Base-by-base conservation (phyloP, 2,113 vertebrate species). In the Tetrao urogallus region DNA sequence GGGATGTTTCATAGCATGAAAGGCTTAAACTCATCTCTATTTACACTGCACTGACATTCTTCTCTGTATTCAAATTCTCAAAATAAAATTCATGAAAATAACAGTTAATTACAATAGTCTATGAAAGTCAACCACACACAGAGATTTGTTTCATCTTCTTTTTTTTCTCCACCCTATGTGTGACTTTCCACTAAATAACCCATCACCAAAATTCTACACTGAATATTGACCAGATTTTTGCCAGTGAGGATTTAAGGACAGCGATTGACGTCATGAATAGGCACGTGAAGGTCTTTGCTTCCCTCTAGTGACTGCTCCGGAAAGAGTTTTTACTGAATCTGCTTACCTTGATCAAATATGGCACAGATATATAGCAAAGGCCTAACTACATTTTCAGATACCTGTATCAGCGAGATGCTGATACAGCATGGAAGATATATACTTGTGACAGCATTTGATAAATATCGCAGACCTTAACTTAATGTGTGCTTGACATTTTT, bases 291-390 rank as follows among this genome's bases (percentile, higher is more conserved):
- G 91, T 93, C 91, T 96, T 85, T 96, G 95, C 94, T 93, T 95
- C 95, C 92, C 94, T 93, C 96, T 96, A 95, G 96, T 95, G 95
- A 82, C 94, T 56, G 60, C 36, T 89, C 15, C 38, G 42, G 89
- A 89, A 88, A 96, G 67, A 89, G 22, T 63, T 70, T 66, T 60
- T 66, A 79, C 40, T 73, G 15, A 34, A 73, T 43, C 32, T 57
- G 36, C 52, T 76, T 7, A 13, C 8, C 11, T 19, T 27, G 7
- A 19, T 56, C 14, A 83, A 21, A 13, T 61, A 52, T 30, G 48
- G n/a, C 16, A 88, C 32, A 36, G 30, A 86, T 28, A 76, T 47
- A 80, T 60, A 71, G 63, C 30, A 50, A 24, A 76, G 38, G n/a
- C 28, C 56, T 58, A 66, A 58, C 47, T 25, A 38, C 0, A 0